Evolutionary conservation across 2,113 vertebrate species (phyloP).

Genomic region (Maccullochella peelii): DNA sequence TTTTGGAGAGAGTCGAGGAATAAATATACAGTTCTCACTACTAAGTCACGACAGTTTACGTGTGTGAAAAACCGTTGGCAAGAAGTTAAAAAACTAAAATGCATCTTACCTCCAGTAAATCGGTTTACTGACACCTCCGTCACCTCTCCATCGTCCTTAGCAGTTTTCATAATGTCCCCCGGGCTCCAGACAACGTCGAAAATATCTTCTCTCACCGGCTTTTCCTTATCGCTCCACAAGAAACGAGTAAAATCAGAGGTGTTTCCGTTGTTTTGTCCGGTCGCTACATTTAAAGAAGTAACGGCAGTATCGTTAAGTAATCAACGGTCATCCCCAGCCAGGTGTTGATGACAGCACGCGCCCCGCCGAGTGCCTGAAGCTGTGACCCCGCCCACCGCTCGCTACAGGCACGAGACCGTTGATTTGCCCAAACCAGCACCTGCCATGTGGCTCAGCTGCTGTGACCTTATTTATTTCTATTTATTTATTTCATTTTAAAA

Average conservation of each 20-base stretch:
- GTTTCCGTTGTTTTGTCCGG: background rate
- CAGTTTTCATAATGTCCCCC: conserved; percentile 61
- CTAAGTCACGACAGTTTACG: background rate
- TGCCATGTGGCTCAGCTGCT: too few species aligned
- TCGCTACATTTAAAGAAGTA: conserved; percentile 5
- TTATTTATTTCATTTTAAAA: too few species aligned
- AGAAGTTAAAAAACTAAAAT: background rate
- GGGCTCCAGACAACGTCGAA: background rate
- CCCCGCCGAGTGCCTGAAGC: conserved; percentile 13
- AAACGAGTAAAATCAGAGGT: background rate
- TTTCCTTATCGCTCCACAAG: too few species aligned
- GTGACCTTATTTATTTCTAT: too few species aligned
- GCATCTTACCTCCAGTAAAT: conserved; percentile 71
- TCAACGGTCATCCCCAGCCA: conserved; percentile 35
- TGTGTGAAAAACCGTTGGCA: accelerated
- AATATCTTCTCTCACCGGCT: background rate
- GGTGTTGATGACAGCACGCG: conserved; percentile 71
- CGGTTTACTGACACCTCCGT: conserved; percentile 57
- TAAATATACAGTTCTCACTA: background rate
- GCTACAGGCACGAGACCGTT: background rate
- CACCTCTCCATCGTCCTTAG: conserved; percentile 60
- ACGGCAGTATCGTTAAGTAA: background rate
- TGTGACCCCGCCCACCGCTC: conserved; percentile 46
- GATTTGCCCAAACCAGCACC: background rate
- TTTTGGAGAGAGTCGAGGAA: background rate